phyloP scores from a whole-genome alignment of 1,140 invertebrate species.

The Ostrea denselamellosa region DNA sequence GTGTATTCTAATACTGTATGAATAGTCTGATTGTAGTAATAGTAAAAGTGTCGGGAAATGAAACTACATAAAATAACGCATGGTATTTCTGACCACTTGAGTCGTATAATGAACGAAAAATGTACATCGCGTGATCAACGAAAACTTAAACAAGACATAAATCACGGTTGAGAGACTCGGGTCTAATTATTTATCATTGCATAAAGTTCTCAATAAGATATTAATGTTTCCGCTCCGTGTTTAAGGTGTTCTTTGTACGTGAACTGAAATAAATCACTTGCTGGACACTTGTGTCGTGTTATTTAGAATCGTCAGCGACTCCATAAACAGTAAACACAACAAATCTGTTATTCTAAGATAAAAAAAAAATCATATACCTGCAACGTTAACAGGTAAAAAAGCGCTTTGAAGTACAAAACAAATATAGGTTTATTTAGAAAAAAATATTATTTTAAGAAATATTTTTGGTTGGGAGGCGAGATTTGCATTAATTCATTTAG shows the following conservation, averaged over 20 bases:
- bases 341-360: neutral
- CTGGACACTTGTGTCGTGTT: neutral
- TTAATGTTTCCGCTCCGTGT: conserved; percentile 6
- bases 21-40: neutral
- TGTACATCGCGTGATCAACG: neutral
- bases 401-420: neutral
- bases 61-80: neutral
- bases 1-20: conserved; percentile 1
- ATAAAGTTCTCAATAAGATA: conserved; percentile 20
- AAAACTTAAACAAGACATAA: neutral
- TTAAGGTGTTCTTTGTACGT: neutral
- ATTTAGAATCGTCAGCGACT: neutral
- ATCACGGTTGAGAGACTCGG: neutral
- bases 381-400: neutral
- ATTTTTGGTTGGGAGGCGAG: conserved; percentile 6
- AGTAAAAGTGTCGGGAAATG: neutral
- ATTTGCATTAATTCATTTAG: conserved; percentile 13
- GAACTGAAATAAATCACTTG: neutral
- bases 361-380: neutral
- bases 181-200: conserved; percentile 29
- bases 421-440: neutral
- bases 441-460: conserved; percentile 1
- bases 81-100: conserved; percentile 28
- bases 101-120: neutral
- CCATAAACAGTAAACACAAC: neutral